phyloP scores from a whole-genome alignment of 2,888 invertebrate species.

The Strigamia transsilvanica region DNA sequence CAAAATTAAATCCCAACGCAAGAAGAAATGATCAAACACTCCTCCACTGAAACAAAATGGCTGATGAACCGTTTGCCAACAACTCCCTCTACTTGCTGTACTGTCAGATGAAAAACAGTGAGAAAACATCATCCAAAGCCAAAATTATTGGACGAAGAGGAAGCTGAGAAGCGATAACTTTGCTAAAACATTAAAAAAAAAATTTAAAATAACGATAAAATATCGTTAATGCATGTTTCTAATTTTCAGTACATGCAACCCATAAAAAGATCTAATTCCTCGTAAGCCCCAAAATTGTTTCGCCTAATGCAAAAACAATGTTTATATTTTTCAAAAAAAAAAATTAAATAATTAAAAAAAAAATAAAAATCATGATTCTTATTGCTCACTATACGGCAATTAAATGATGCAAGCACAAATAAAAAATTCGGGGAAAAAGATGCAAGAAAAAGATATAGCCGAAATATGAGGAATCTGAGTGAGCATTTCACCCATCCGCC shows the following conservation, averaged over 20 bases:
- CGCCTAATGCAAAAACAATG: no score
- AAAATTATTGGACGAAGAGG: not conserved
- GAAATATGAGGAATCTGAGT: not conserved
- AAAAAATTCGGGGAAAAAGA: not conserved
- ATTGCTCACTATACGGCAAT: not conserved
- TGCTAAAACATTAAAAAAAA: not conserved
- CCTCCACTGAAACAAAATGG: slow-evolving; percentile 8
- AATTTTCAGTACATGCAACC: no score
- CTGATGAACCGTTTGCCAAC: slow-evolving; percentile 35
- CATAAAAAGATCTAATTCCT: no score
- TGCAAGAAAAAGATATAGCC: not conserved
- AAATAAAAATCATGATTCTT: not conserved
- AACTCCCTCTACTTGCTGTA: slow-evolving; percentile 13
- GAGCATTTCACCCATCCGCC: slow-evolving; percentile 3
- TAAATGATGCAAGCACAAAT: not conserved
- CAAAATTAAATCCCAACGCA: not conserved
- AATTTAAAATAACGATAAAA: not conserved
- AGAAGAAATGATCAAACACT: not conserved
- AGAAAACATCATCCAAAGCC: not conserved
- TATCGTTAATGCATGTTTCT: not conserved
- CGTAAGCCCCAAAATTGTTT: no score
- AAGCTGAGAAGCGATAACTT: not conserved
- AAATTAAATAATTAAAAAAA: no score
- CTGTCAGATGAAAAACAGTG: not conserved
- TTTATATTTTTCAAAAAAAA: no score